These are phyloP conservation scores for Podargus strigoides DNA, from an alignment of 2,797 vertebrate genomes.

Conservation along the genomic window DNA sequence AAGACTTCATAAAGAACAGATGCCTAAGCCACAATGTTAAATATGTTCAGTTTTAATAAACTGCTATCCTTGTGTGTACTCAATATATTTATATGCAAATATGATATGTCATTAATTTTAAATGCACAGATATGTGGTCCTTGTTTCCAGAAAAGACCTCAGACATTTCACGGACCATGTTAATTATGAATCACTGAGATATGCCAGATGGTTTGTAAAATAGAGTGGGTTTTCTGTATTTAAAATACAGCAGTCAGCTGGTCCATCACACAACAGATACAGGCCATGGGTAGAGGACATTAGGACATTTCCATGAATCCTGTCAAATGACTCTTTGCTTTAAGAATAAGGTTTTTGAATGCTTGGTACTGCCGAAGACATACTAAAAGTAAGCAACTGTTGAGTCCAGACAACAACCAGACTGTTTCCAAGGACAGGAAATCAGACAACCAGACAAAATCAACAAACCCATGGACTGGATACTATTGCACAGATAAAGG, in stretches of 20 bases:
- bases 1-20: not conserved
- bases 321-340: not conserved
- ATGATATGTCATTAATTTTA: not conserved
- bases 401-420: not conserved
- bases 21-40: not conserved
- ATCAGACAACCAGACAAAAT: not conserved
- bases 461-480: not conserved
- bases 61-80: rapidly evolving
- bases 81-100: not conserved
- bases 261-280: not conserved
- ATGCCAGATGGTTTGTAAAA: not conserved
- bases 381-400: not conserved
- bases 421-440: not conserved
- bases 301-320: not conserved
- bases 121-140: not conserved
- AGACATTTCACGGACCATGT: not conserved
- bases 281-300: not conserved
- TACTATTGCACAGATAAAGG: not conserved
- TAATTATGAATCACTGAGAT: not conserved
- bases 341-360: not conserved
- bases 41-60: not conserved
- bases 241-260: not conserved
- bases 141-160: not conserved
- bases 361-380: not conserved
- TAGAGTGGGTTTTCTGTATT: not conserved